Evolutionary conservation across 2,888 invertebrate genomes (phyloP), one percentile per base, ranked within the genome.

Genomic region (Sphaerophoria rueppellii): DNA sequence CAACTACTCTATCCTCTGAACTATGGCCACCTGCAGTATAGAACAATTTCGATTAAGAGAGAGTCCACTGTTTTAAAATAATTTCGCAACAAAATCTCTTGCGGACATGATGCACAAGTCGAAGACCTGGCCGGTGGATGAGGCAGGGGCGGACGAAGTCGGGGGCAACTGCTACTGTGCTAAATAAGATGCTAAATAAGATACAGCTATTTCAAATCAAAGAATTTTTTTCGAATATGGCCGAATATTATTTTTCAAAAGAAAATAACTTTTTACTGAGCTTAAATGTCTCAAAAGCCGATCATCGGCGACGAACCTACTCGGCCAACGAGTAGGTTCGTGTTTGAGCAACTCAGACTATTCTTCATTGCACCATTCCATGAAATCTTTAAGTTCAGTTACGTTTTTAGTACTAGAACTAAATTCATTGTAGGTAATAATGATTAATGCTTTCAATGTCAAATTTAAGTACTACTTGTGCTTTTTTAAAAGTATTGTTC

Each of bases 391-490:
- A 46, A 61, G 48, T 24, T 61, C 46, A 12, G 6, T 14, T 4
- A 34, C 46, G 6, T 48, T 63, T 48, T 63, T 63, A 11, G 60
- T 63, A 11, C 34, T 34, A 48, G 61, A 63, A 32, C 61, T 63
- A 12, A 61, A 61, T 61, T 61, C 61, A 46, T 46, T 63, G 32
- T 48, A 63, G 1, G 48, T 48, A 34, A 46, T 63, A 32, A 63
- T 48, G 12, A 50, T 50, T 50, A 16, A 50, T 50, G 50, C 14
- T 14, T 50, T 50, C 14, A 14, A 50, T 14, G 16, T 50, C n/a
- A 50, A 50, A 16, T 50, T 14, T 50, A 9, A 50, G 3, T 11
- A 50, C 14, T 5, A 9, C 4, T 50, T 50, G 50, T 14, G 50
- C 50, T 50, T 50, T 50, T 14, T 50, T 50, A 2, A 50, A 14